Conservation (phyloP, 2,113 vertebrate genomes). For the Ivindomyrus marchei region DNA sequence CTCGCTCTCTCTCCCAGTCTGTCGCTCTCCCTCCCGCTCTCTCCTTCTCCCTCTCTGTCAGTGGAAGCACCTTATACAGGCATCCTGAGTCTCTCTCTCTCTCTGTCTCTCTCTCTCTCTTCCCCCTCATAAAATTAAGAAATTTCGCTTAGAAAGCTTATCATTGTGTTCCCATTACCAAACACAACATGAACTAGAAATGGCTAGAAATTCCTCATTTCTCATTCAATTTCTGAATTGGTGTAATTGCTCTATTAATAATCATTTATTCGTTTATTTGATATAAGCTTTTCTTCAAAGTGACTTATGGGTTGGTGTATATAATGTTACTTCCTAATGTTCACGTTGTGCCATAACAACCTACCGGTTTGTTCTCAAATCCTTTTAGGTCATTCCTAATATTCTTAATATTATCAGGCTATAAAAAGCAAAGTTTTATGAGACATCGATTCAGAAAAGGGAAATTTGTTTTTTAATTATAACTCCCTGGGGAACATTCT, state of each 20-base stretch:
- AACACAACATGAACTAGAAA: constrained; percentile 1
- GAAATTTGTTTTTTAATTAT: neutral
- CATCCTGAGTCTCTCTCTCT: neutral
- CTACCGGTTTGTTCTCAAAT: neutral
- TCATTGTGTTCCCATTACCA: neutral
- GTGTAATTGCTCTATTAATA: neutral
- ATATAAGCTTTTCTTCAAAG: neutral
- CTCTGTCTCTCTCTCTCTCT: neutral
- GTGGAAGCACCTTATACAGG: constrained; percentile 20
- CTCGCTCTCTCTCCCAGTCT: constrained; percentile 12
- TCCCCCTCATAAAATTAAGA: neutral
- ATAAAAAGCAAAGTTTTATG: neutral
- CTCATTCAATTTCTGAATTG: too few species aligned
- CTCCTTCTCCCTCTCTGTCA: neutral
- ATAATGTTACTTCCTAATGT: neutral
- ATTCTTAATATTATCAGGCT: neutral
- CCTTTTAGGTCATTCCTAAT: constrained; percentile 2
- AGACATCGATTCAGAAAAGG: neutral
- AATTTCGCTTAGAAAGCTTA: constrained; percentile 7
- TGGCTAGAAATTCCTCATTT: neutral
- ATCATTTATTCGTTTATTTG: neutral
- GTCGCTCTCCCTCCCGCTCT: neutral
- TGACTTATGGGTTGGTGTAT: neutral
- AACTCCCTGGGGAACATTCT: neutral
- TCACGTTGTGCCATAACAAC: neutral